A percentile compares a stretch with the other conserved stretches of the same genome.
Evolutionary conservation across 2,888 invertebrate species (phyloP).

Genomic region (Ophraella communa): DNA sequence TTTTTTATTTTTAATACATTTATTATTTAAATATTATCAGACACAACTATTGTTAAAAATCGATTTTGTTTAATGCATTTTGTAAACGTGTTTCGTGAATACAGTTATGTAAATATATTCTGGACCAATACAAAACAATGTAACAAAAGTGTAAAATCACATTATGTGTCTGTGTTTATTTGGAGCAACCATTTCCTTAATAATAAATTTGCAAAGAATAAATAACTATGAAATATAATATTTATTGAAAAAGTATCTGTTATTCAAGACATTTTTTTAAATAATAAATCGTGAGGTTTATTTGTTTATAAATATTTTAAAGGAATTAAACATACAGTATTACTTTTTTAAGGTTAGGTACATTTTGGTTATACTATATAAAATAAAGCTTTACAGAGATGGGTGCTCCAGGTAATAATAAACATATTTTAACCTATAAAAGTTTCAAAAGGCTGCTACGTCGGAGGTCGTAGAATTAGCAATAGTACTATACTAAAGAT

Average conservation of each 20-base stretch:
- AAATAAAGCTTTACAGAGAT: background rate
- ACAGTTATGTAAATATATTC: constrained; percentile 33
- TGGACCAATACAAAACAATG: constrained; percentile 40
- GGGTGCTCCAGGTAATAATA: background rate
- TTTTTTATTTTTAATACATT: too few relatives aligned
- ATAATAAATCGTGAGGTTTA: too few relatives aligned
- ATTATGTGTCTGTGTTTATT: constrained; percentile 21
- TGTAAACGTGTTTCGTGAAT: background rate
- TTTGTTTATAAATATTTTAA: too few relatives aligned
- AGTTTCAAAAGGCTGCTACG: constrained; percentile 40
- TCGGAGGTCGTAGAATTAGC: constrained; percentile 43
- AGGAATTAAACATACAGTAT: too few relatives aligned
- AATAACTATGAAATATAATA: background rate
- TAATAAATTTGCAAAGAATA: background rate
- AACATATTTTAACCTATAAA: constrained; percentile 3
- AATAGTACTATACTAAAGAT: constrained; percentile 49
- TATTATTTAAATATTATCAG: too few relatives aligned
- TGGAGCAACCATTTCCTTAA: background rate
- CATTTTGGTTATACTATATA: background rate
- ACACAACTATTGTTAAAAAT: too few relatives aligned
- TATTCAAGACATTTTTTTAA: background rate
- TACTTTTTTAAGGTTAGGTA: background rate
- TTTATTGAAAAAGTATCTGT: too few relatives aligned
- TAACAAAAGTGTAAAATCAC: constrained; percentile 33
- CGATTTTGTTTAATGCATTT: background rate